Conservation (phyloP, 64 coral and sea anemone species). For the Actinia equina region DNA sequence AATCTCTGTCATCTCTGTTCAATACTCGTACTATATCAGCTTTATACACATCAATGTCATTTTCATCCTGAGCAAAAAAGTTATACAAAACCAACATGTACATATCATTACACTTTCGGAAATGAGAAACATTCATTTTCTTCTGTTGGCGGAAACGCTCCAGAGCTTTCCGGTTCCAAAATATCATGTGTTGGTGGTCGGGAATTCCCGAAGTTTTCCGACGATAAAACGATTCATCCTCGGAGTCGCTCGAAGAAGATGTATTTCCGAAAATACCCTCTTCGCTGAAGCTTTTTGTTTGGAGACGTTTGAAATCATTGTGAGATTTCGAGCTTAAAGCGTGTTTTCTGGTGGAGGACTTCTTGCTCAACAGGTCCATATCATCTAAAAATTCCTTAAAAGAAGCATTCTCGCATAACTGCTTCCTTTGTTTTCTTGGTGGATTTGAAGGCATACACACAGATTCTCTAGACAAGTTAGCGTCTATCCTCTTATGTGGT, state of each 20-base stretch:
- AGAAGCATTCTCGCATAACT: not conserved
- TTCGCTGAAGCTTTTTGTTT: not conserved
- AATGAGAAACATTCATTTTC: not conserved
- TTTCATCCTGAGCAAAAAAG: conserved; percentile 67
- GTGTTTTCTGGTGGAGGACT: not conserved
- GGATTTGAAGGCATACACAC: not conserved
- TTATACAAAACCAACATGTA: conserved; percentile 62
- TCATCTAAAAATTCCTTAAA: conserved; percentile 1
- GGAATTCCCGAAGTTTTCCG: not conserved
- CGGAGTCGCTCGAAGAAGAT: not conserved
- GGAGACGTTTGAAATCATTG: not conserved
- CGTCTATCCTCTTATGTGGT: conserved; percentile 27
- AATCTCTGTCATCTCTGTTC: conserved; percentile 81
- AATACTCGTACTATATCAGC: conserved; percentile 69
- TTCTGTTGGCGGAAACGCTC: not conserved
- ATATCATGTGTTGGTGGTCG: not conserved
- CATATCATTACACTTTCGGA: not conserved
- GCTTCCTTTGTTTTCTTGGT: not conserved
- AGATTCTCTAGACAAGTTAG: not conserved
- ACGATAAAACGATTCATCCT: not conserved
- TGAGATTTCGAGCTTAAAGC: not conserved
- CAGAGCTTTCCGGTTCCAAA: conserved; percentile 18
- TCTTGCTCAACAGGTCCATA: not conserved
- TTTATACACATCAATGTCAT: conserved; percentile 63
- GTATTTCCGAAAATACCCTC: not conserved